Conservation (phyloP, 2,888 invertebrate genomes). For the Coleophora deauratella region DNA sequence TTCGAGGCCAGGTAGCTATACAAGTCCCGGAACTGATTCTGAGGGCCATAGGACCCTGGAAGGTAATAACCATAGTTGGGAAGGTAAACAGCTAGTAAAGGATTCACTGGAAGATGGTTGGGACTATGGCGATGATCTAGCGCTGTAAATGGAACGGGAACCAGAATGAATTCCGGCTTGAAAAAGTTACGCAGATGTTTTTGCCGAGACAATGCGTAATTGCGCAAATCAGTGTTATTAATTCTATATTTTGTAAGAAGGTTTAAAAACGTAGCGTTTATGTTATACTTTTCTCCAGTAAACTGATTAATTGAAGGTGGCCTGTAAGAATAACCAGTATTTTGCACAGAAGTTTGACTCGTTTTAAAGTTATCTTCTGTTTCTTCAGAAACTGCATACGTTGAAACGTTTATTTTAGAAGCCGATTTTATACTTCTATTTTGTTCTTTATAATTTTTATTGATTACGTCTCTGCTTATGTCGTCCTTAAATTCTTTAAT, state of each 20-base stretch:
- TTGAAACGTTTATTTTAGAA: not conserved
- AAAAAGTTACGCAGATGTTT: conserved; percentile 20
- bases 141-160: conserved; percentile 21
- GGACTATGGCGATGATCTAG: conserved; percentile 62
- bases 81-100: conserved; percentile 73
- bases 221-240: conserved; percentile 35
- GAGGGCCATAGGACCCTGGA: conserved; percentile 43
- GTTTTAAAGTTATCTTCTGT: conserved; percentile 7
- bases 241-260: conserved; percentile 52
- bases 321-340: conserved; percentile 11
- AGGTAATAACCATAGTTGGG: conserved; percentile 78
- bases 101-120: conserved; percentile 73
- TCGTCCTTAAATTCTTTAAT: not conserved
- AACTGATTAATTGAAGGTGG: not conserved
- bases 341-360: conserved; percentile 8
- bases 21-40: conserved; percentile 59
- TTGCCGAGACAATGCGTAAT: conserved; percentile 42
- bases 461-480: not conserved
- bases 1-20: conserved; percentile 78
- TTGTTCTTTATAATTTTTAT: too few relatives aligned
- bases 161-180: conserved; percentile 15
- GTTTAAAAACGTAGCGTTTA: conserved; percentile 24
- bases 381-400: conserved; percentile 35
- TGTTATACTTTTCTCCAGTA: conserved; percentile 13
- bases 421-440: too few relatives aligned